phyloP scores from a whole-genome alignment of 2,888 invertebrate genomes.

The Drosophila paramelanica region DNA sequence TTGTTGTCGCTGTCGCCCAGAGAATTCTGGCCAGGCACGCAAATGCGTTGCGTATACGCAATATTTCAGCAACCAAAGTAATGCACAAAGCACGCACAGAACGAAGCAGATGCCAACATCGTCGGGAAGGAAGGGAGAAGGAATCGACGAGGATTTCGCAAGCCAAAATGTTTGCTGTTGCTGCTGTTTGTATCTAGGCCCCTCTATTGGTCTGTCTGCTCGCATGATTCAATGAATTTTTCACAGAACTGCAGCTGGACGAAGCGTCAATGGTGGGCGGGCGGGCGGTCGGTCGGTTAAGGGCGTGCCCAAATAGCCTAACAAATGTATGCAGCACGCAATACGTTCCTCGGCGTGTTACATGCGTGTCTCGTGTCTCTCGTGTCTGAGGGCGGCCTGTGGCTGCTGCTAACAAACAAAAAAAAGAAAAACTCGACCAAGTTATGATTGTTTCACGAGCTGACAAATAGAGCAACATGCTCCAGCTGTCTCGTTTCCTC shows the following conservation, averaged over 20 bases:
- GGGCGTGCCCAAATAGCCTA: slow-evolving; percentile 65
- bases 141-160: slow-evolving; percentile 14
- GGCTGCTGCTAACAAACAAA: slow-evolving; percentile 24
- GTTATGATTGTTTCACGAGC: slow-evolving; percentile 79
- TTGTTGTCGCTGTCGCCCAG: slow-evolving; percentile 55
- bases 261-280: neutral
- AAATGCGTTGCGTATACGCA: slow-evolving; percentile 75
- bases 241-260: slow-evolving; percentile 54
- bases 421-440: slow-evolving; percentile 58
- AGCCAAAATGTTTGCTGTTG: slow-evolving; percentile 53
- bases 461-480: slow-evolving; percentile 78
- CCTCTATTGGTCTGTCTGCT: slow-evolving; percentile 35
- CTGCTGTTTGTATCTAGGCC: slow-evolving; percentile 27
- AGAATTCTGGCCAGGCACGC: slow-evolving; percentile 46
- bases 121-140: neutral
- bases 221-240: slow-evolving; percentile 77
- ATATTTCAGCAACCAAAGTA: slow-evolving; percentile 68
- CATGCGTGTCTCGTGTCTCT: slow-evolving; percentile 43
- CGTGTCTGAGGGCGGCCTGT: slow-evolving; percentile 29
- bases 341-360: slow-evolving; percentile 61
- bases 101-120: slow-evolving; percentile 13
- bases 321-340: slow-evolving; percentile 77
- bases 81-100: slow-evolving; percentile 60
- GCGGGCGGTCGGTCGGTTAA: neutral
- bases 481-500: slow-evolving; percentile 4